Percentiles rank a stretch among this genome's conserved stretches.
Conservation (phyloP, 2,888 invertebrate species). For the Lasiommata megera region DNA sequence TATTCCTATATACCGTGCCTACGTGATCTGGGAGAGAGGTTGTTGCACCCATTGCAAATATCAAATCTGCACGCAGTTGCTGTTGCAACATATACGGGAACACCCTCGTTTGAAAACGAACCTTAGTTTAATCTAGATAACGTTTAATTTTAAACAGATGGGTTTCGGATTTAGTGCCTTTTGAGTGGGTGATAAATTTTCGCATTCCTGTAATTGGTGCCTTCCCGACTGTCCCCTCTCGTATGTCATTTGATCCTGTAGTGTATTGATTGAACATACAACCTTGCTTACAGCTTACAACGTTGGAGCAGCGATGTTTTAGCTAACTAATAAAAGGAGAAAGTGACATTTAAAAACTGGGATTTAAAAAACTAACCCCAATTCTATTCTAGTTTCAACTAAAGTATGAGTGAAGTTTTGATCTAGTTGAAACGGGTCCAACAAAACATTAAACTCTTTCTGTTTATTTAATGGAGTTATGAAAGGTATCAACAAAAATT, state of each 20-base stretch:
- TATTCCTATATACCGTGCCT: slow-evolving; percentile 35
- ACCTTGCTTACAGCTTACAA: not conserved
- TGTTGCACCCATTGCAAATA: slow-evolving; percentile 65
- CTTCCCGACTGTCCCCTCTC: slow-evolving; percentile 57
- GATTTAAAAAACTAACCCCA: too few relatives aligned
- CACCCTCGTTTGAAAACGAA: slow-evolving; percentile 17
- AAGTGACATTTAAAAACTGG: too few relatives aligned
- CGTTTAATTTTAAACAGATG: slow-evolving; percentile 24
- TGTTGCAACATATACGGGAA: slow-evolving; percentile 22
- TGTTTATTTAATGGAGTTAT: too few relatives aligned
- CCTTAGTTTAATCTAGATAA: not conserved
- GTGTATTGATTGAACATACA: not conserved
- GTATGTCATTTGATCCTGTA: slow-evolving; percentile 48
- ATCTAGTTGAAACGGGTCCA: too few relatives aligned
- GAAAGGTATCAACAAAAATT: too few relatives aligned
- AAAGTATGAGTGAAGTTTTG: too few relatives aligned
- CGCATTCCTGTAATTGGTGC: slow-evolving; percentile 54
- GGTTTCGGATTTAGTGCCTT: slow-evolving; percentile 21
- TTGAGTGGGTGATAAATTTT: slow-evolving; percentile 31
- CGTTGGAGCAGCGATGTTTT: not conserved
- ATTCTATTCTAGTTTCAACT: too few relatives aligned
- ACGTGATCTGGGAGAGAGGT: slow-evolving; percentile 48
- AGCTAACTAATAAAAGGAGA: too few relatives aligned
- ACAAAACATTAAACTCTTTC: too few relatives aligned
- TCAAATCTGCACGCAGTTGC: slow-evolving; percentile 36